Percentiles rank a stretch among this genome's conserved stretches.
Evolutionary conservation across 2,888 invertebrate species (phyloP).

Genomic region (Holacanthella duospinosa): DNA sequence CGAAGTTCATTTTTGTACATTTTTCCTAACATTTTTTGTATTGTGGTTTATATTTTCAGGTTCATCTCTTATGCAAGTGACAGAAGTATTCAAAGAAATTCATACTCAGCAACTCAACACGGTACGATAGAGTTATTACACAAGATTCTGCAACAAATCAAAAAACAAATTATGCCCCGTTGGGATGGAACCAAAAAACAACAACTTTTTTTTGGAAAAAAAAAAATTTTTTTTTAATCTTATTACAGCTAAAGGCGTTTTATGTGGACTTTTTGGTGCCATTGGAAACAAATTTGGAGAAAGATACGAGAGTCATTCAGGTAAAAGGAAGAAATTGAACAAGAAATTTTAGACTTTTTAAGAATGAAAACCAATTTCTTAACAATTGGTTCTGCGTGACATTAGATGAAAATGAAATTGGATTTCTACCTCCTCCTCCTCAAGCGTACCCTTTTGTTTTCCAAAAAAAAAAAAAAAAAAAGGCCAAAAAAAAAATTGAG

Average conservation of each 20-base stretch:
- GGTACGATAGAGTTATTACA: slow-evolving; percentile 57
- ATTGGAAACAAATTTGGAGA: slow-evolving; percentile 83
- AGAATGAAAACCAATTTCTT: no score
- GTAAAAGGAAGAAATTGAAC: slow-evolving; percentile 47
- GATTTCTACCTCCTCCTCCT: no score
- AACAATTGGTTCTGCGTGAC: no score
- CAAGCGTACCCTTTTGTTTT: no score
- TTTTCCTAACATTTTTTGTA: no score
- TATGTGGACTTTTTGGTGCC: slow-evolving; percentile 87
- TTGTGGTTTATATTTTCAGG: slow-evolving; percentile 51
- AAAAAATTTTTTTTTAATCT: no score
- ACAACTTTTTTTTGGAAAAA: slow-evolving; percentile 5
- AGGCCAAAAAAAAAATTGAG: no score
- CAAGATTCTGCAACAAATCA: no score
- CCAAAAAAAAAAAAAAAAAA: no score
- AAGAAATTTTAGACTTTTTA: no score
- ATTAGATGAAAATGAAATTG: no score
- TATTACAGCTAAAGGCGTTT: slow-evolving; percentile 81
- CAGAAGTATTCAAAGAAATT: slow-evolving; percentile 84
- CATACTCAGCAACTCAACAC: slow-evolving; percentile 91
- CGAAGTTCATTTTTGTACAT: no score
- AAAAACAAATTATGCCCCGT: not conserved
- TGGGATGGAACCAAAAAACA: not conserved
- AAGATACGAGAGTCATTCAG: slow-evolving; percentile 86
- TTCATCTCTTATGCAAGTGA: slow-evolving; percentile 79